Percentiles rank a stretch among this genome's conserved stretches.
These are phyloP conservation scores for Ancistrus triradiatus DNA, from an alignment of 2,113 vertebrate species.

Conservation along the genomic window DNA sequence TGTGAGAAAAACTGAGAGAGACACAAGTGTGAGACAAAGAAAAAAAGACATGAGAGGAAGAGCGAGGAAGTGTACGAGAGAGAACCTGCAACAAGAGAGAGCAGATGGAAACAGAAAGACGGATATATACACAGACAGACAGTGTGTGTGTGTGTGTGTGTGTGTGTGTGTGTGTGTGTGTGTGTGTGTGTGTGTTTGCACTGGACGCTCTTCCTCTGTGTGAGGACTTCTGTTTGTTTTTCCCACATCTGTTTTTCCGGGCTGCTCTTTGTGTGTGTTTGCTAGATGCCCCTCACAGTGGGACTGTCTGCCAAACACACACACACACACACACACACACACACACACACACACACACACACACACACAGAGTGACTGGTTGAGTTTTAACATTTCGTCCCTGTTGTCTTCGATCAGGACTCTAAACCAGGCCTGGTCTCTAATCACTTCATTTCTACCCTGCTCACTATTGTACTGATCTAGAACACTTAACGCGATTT, in stretches of 20 bases:
- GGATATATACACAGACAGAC: neutral
- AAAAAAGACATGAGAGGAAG: too few species aligned
- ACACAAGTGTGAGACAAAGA: too few species aligned
- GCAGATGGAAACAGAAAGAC: neutral
- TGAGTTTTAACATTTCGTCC: slow-evolving; percentile 20
- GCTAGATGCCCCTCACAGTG: slow-evolving; percentile 66
- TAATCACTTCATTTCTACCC: too few species aligned
- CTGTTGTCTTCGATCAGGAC: neutral
- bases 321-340: slow-evolving; percentile 41
- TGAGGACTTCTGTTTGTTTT: slow-evolving; percentile 92
- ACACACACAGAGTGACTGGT: slow-evolving; percentile 29
- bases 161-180: slow-evolving; percentile 23
- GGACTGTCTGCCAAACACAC: slow-evolving; percentile 36
- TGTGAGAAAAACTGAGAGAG: too few species aligned
- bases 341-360: slow-evolving; percentile 36
- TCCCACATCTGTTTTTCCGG: slow-evolving; percentile 94
- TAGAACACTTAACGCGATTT: too few species aligned
- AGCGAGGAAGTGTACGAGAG: too few species aligned
- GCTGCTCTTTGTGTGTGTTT: slow-evolving; percentile 76
- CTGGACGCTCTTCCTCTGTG: slow-evolving; percentile 65
- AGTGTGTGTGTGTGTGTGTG: neutral
- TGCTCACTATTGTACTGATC: too few species aligned
- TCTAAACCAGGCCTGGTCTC: too few species aligned
- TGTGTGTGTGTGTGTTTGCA: slow-evolving; percentile 53
- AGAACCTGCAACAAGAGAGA: too few species aligned